Conservation (phyloP, 2,113 vertebrate species). For the Indri indri region DNA sequence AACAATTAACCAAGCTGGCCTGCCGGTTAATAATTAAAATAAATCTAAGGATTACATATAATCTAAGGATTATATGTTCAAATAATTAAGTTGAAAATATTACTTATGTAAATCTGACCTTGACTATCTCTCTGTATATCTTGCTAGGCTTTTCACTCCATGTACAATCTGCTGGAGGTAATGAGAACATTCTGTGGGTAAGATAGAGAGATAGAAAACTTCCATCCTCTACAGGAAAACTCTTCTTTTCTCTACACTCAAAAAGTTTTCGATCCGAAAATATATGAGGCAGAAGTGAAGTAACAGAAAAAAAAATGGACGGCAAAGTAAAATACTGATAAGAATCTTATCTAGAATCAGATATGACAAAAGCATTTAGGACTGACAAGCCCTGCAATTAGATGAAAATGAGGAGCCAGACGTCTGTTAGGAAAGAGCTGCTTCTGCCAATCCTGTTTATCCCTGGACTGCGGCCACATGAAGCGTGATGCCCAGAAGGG, state of each 20-base stretch:
- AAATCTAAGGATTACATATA: constrained; percentile 5
- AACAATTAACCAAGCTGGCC: background rate
- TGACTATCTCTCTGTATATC: background rate
- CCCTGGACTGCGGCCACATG: accelerated
- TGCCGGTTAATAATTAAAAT: background rate
- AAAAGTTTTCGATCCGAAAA: background rate
- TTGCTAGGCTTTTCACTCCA: background rate
- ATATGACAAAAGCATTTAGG: background rate
- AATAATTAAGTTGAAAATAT: background rate
- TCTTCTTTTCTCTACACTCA: background rate
- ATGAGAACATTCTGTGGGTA: background rate
- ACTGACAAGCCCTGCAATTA: background rate
- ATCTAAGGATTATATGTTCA: too few species aligned
- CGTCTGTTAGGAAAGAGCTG: background rate
- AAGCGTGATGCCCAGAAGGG: accelerated
- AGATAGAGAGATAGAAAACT: background rate
- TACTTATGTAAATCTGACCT: background rate
- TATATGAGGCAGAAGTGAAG: background rate
- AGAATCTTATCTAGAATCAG: background rate
- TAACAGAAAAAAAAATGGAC: background rate
- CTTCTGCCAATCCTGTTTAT: background rate
- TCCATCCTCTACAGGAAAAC: background rate
- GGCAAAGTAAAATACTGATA: background rate
- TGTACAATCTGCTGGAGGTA: background rate
- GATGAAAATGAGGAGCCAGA: background rate